Evolutionary conservation across 2,113 vertebrate species (phyloP).

Genomic region (Edolisoma coerulescens): DNA sequence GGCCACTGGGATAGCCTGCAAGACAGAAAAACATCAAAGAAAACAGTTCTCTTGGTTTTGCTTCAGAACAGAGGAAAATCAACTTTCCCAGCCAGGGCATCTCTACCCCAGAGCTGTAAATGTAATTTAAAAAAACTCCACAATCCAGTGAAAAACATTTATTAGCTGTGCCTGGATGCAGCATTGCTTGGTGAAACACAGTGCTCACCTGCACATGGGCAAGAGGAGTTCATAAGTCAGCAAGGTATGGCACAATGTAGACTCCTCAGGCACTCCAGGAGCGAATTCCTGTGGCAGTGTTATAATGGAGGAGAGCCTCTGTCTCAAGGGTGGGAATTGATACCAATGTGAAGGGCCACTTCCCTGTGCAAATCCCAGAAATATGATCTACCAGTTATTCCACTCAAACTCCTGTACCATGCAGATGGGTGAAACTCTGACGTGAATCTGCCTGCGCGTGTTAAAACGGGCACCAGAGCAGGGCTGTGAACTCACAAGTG

Average conservation of each 20-base stretch:
- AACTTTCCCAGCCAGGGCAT: not conserved
- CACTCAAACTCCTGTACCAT: not conserved
- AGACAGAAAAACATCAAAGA: not conserved
- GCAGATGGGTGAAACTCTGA: not conserved
- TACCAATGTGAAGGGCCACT: rapidly evolving
- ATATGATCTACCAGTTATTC: not conserved
- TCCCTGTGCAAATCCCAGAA: not conserved
- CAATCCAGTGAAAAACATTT: not conserved
- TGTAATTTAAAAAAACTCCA: not conserved
- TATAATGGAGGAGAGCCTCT: not conserved
- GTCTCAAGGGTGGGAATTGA: not conserved
- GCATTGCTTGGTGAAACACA: not conserved
- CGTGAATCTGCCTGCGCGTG: rapidly evolving
- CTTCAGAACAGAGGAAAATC: not conserved
- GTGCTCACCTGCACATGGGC: rapidly evolving
- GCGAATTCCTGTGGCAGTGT: not conserved
- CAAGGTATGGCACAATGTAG: not conserved
- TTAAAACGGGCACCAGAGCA: not conserved
- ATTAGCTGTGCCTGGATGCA: not conserved
- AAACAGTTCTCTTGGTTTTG: not conserved
- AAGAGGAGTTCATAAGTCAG: not conserved
- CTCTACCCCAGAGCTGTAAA: not conserved
- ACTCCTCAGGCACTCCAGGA: not conserved
- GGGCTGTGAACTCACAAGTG: not conserved
- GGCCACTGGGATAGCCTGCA: not conserved